Evolutionary conservation across 2,888 invertebrate genomes (phyloP).

Genomic region (Heteropelma amictum): DNA sequence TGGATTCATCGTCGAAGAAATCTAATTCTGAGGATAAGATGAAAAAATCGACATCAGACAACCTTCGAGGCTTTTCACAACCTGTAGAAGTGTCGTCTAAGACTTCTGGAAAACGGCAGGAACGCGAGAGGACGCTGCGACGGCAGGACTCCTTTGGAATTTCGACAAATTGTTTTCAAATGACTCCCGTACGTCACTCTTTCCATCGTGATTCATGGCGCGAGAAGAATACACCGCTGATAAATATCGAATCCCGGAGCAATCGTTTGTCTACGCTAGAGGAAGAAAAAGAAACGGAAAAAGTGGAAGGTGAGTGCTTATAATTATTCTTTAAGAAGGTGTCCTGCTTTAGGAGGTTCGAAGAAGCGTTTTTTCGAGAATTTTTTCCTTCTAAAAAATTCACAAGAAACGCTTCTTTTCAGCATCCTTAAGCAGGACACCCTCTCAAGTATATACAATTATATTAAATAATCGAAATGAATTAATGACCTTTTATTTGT

Average conservation of each 20-base stretch:
- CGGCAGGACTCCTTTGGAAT: background rate
- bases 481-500: slow-evolving; percentile 2
- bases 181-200: slow-evolving; percentile 1
- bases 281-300: slow-evolving; percentile 13
- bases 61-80: slow-evolving; percentile 1
- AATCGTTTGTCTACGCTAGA: background rate
- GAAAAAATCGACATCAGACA: background rate
- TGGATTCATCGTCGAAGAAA: background rate
- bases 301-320: slow-evolving; percentile 7
- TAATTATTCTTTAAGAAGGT: background rate
- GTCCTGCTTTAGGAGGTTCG: slow-evolving; percentile 5
- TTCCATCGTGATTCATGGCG: background rate
- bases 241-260: slow-evolving; percentile 1
- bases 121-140: background rate
- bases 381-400: background rate
- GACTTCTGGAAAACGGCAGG: background rate
- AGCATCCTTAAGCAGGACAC: background rate
- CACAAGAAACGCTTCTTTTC: background rate
- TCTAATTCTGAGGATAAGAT: background rate
- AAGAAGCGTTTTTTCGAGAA: slow-evolving; percentile 9
- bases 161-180: background rate
- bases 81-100: background rate
- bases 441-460: background rate
- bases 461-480: slow-evolving; percentile 1
- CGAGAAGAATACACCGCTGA: background rate